Percentiles rank a stretch among this genome's conserved stretches.
phyloP scores from a whole-genome alignment of 2,888 invertebrate genomes.

The Idaea straminata region DNA sequence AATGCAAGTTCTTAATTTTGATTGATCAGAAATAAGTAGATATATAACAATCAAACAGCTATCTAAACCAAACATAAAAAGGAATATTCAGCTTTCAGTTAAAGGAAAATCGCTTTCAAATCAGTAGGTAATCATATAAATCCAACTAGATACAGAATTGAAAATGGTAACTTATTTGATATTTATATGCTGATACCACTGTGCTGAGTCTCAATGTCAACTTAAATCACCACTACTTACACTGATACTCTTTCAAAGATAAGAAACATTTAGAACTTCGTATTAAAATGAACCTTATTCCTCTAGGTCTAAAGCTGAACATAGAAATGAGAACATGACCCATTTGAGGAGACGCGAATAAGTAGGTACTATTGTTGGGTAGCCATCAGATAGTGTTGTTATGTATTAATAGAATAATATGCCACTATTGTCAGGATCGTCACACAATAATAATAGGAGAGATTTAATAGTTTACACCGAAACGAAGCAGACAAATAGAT shows the following conservation, averaged over 20 bases:
- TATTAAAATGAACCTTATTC: not conserved
- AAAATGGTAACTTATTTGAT: not conserved
- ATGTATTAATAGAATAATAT: constrained; percentile 52
- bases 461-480: constrained; percentile 35
- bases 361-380: constrained; percentile 19
- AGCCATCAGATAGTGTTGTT: constrained; percentile 38
- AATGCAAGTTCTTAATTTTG: no score
- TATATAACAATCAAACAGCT: no score
- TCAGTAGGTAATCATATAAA: not conserved
- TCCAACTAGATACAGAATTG: not conserved
- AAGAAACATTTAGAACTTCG: not conserved
- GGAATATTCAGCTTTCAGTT: no score
- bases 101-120: no score
- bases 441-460: constrained; percentile 37
- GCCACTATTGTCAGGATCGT: constrained; percentile 49
- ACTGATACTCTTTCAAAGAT: not conserved
- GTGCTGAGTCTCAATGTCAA: not conserved
- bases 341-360: constrained; percentile 34
- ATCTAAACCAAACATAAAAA: no score
- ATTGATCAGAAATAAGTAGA: no score
- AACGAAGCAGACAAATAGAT: constrained; percentile 12
- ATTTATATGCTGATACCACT: not conserved
- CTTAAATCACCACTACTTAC: not conserved
- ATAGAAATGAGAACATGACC: constrained; percentile 8
- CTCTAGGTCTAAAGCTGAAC: not conserved